A percentile compares a stretch with the other conserved stretches of the same genome.
phyloP scores from a whole-genome alignment of 2,888 invertebrate species.

The Thymelicus lineola region DNA sequence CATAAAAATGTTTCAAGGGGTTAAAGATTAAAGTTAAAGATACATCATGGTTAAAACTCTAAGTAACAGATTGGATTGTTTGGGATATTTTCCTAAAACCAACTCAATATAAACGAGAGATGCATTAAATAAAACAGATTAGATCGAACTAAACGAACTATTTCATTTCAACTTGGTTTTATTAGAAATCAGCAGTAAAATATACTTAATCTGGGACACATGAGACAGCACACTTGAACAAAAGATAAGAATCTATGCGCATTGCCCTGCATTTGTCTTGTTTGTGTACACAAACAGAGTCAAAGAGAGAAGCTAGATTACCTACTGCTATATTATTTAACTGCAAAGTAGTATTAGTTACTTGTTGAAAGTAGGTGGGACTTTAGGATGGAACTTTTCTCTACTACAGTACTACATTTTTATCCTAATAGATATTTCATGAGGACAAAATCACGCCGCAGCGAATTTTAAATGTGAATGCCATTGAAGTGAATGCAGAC shows the following conservation, averaged over 20 bases:
- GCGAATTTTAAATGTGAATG: background rate
- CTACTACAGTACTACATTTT: background rate
- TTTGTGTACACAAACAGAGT: background rate
- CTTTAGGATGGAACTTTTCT: background rate
- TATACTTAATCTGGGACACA: background rate
- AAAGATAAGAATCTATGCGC: background rate
- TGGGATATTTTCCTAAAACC: background rate
- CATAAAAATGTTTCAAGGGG: too few relatives aligned
- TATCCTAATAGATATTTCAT: background rate
- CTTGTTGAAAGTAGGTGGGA: slow-evolving; percentile 3
- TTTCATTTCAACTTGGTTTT: background rate
- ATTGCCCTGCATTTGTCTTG: too few relatives aligned
- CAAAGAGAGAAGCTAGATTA: background rate
- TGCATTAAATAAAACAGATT: background rate
- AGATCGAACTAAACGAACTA: background rate
- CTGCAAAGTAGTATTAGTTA: background rate
- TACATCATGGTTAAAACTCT: background rate
- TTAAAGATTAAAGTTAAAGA: too few relatives aligned
- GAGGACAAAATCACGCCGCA: background rate
- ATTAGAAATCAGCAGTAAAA: background rate
- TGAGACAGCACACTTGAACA: background rate
- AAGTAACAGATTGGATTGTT: background rate
- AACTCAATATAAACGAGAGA: background rate
- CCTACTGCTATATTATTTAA: slow-evolving; percentile 2
- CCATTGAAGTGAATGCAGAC: background rate